Evolutionary conservation across 2,888 invertebrate species (phyloP).

Genomic region (Ochropleura plecta): DNA sequence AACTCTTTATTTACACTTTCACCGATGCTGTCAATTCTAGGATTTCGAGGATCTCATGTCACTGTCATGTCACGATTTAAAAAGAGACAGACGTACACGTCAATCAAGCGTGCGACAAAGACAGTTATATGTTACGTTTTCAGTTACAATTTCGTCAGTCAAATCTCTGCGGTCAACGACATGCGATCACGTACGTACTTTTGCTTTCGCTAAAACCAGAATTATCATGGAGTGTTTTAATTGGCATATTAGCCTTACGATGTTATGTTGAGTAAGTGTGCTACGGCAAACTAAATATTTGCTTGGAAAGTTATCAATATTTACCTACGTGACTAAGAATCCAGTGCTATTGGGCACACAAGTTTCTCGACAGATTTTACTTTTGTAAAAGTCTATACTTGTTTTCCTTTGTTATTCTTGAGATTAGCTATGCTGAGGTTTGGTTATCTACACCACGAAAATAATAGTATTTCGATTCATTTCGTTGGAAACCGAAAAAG

Average conservation of each 20-base stretch:
- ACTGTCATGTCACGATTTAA: conserved; percentile 69
- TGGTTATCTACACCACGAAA: neutral
- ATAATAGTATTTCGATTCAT: neutral
- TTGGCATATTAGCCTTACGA: conserved; percentile 51
- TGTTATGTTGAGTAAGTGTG: conserved; percentile 38
- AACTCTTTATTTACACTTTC: conserved; percentile 85
- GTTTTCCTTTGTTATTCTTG: conserved; percentile 17
- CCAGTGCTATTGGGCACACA: conserved; percentile 47
- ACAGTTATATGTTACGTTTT: conserved; percentile 64
- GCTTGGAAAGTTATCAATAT: conserved; percentile 56
- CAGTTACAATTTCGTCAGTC: conserved; percentile 71
- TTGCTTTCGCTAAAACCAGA: conserved; percentile 80
- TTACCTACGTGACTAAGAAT: conserved; percentile 46
- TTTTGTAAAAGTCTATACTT: conserved; percentile 40
- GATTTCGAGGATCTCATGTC: conserved; percentile 75
- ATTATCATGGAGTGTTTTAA: conserved; percentile 63
- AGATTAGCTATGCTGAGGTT: conserved; percentile 2
- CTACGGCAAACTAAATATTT: conserved; percentile 44
- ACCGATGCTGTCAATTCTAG: conserved; percentile 73
- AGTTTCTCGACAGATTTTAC: conserved; percentile 48
- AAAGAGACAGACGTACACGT: conserved; percentile 64
- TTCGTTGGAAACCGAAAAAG: neutral
- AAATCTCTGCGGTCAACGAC: conserved; percentile 78
- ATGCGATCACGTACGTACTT: conserved; percentile 70
- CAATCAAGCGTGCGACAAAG: conserved; percentile 54